Evolutionary conservation across 2,888 invertebrate species (phyloP), one percentile per base, ranked within the genome.

Genomic region (Schrankia costaestrigalis): DNA sequence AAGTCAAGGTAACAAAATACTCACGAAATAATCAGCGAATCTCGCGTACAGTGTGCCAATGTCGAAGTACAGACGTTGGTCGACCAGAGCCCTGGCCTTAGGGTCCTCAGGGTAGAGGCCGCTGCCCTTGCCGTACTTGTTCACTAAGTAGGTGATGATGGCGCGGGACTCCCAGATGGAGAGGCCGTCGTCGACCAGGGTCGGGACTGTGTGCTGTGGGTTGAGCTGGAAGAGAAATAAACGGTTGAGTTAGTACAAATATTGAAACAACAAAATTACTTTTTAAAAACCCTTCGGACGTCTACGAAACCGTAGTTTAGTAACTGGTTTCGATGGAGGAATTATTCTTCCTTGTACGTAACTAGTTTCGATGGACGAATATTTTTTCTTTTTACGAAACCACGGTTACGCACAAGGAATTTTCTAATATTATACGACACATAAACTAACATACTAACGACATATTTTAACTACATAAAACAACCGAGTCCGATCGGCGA

Each of bases 191-290:
- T 97, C 97, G 44, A 93, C 92, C 35, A 97, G 75, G 0, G 95
- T 95, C 5, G 97, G 97, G 41, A 97, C 90, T 19, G 92, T 92
- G 74, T 96, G 96, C 78, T 95, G 95, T 0, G 95, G 95, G 73
- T 95, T 95, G 24, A 95, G 76, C 94, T 94, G 76, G n/a, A n/a
- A n/a, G n/a, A 10, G 74, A 18, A 8, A 15, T 11, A 26, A n/a
- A 21, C 6, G 2, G 1, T 21, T 21, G 3, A 21, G 7, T 3
- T 19, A 19, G 4, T 17, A 4, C 3, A n/a, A n/a, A n/a, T n/a
- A n/a, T 19, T 19, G 19, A 19, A 8, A 19, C 8, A 9, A 19
- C 9, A n/a, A 19, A 3, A 19, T 19, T n/a, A 8, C 9, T 19
- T n/a, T n/a, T n/a, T n/a, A n/a, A n/a, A n/a, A n/a, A n/a, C n/a